A percentile compares a stretch with the other conserved stretches of the same genome.
These are phyloP conservation scores for Rhinoraja longicauda DNA, from an alignment of 2,797 vertebrate genomes.

Conservation along the genomic window DNA sequence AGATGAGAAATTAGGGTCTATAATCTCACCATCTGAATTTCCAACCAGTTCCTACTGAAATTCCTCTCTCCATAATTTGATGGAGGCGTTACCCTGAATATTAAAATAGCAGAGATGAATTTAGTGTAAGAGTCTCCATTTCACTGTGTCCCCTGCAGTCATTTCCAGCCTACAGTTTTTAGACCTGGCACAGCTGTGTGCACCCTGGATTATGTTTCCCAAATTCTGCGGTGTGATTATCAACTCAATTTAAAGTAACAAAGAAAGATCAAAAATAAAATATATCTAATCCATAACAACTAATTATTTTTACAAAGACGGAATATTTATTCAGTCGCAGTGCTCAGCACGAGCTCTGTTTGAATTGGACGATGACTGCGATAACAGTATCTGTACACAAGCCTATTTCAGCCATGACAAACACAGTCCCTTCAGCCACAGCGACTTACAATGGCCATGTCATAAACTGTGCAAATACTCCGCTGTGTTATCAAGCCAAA, in stretches of 20 bases:
- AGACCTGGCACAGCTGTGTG: not conserved
- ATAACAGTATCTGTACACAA: constrained; percentile 27
- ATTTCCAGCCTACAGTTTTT: not conserved
- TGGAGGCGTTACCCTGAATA: not conserved
- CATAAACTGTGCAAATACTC: constrained; percentile 28
- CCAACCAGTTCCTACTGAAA: not conserved
- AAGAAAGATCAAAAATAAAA: constrained; percentile 28
- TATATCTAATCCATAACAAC: constrained; percentile 30
- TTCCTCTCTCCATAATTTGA: not conserved
- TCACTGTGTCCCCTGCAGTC: not conserved
- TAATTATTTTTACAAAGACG: constrained; percentile 25
- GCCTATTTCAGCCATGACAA: constrained; percentile 4
- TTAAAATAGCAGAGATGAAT: not conserved
- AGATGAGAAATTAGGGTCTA: not conserved
- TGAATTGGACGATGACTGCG: constrained; percentile 23
- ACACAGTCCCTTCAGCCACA: not conserved
- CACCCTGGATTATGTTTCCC: not conserved
- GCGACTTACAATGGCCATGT: constrained; percentile 10
- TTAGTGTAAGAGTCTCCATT: not conserved
- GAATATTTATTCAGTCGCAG: constrained; percentile 26
- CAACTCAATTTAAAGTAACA: constrained; percentile 30
- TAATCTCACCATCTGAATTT: not conserved
- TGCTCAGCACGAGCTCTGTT: constrained; percentile 19
- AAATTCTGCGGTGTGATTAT: not conserved
- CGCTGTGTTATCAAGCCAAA: constrained; percentile 25